These are phyloP conservation scores for Rhizoglyphus robini DNA, from an alignment of 1,140 invertebrate species.

Conservation along the genomic window DNA sequence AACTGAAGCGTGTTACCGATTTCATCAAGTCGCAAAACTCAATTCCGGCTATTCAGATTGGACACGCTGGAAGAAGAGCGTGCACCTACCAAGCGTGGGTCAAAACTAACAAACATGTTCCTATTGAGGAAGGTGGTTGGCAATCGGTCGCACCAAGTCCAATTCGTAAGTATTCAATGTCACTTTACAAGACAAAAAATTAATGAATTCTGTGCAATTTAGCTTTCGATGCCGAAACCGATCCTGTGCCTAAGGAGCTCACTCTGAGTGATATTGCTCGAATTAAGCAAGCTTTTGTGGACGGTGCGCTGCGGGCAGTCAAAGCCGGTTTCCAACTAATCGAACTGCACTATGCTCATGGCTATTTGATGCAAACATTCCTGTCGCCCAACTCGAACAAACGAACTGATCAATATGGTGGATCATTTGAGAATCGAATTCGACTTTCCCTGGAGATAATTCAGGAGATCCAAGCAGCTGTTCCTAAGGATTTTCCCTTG, in stretches of 20 bases:
- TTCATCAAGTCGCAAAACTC: not conserved
- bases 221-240: not conserved
- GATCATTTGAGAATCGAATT: no score
- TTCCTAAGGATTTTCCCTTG: not conserved
- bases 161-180: not conserved
- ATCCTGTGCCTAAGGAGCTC: not conserved
- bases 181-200: no score
- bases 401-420: conserved; percentile 8
- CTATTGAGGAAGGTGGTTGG: conserved; percentile 9
- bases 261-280: not conserved
- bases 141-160: conserved; percentile 7
- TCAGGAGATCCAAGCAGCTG: not conserved
- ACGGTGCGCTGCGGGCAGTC: not conserved
- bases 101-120: not conserved
- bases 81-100: not conserved
- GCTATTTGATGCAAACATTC: not conserved
- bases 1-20: not conserved
- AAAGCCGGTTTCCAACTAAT: conserved; percentile 1
- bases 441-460: not conserved
- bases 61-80: no score
- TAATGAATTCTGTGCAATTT: no score
- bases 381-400: not conserved
- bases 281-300: not conserved
- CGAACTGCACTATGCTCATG: not conserved
- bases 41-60: no score